Conservation (phyloP, 2,888 invertebrate species). For the Nomada ruficornis region DNA sequence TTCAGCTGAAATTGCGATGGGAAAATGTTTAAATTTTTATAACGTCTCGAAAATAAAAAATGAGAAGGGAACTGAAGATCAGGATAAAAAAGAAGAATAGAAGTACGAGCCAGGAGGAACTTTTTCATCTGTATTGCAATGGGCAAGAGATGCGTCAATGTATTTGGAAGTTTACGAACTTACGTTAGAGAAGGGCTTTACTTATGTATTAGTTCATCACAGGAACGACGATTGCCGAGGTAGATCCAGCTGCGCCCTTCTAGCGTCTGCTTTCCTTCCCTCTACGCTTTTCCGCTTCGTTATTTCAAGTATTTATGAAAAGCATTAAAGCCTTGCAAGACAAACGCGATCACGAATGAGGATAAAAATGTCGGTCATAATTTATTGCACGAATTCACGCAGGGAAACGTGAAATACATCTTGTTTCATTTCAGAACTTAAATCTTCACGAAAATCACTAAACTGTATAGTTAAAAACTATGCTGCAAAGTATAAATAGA, state of each 20-base stretch:
- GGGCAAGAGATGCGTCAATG: slow-evolving; percentile 23
- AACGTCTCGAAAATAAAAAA: neutral
- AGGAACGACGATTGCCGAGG: slow-evolving; percentile 72
- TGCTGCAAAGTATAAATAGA: no score
- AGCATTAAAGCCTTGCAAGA: slow-evolving; percentile 22
- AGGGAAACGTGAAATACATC: neutral
- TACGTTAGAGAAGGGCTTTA: slow-evolving; percentile 67
- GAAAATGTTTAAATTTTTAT: neutral
- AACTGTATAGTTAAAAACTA: no score
- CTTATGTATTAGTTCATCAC: slow-evolving; percentile 81
- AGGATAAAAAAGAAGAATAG: slow-evolving; percentile 8
- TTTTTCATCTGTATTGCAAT: slow-evolving; percentile 27
- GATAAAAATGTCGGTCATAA: slow-evolving; percentile 7
- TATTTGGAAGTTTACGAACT: slow-evolving; percentile 71
- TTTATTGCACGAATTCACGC: no score
- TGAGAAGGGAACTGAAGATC: slow-evolving; percentile 3
- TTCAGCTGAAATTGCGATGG: neutral
- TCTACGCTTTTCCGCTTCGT: slow-evolving; percentile 42
- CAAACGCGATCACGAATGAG: slow-evolving; percentile 13
- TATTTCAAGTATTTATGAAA: slow-evolving; percentile 77
- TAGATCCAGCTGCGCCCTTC: slow-evolving; percentile 76
- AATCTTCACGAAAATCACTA: neutral
- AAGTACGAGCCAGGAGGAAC: slow-evolving; percentile 10
- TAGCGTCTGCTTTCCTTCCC: slow-evolving; percentile 18
- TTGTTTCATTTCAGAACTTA: neutral